Percentiles rank a stretch among this genome's conserved stretches.
phyloP scores from a whole-genome alignment of 2,113 vertebrate species.

The Nematolebias whitei region DNA sequence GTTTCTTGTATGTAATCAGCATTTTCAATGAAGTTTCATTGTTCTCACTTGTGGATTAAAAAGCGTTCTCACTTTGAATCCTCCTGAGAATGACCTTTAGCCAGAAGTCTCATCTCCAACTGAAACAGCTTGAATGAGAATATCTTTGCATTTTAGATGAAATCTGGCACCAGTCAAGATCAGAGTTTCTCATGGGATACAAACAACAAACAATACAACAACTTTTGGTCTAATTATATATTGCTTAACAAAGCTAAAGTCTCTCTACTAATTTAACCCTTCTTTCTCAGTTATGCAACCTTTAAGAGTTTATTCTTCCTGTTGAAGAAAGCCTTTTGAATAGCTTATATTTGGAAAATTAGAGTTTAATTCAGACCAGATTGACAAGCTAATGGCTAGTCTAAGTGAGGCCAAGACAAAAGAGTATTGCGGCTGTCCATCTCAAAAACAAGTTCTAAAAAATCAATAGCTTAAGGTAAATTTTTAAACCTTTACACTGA shows the following conservation, averaged over 20 bases:
- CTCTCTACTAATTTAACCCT: background rate
- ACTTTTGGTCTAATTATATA: constrained; percentile 3
- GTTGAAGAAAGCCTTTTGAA: background rate
- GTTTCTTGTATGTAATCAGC: no score
- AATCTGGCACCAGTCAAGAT: constrained; percentile 47
- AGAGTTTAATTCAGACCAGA: no score
- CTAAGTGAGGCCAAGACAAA: no score
- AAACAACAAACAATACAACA: constrained; percentile 10
- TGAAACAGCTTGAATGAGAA: constrained; percentile 26
- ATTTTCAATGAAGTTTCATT: no score
- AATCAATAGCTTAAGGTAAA: no score
- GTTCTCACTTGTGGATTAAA: constrained; percentile 18
- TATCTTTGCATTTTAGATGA: constrained; percentile 39
- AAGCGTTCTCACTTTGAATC: constrained; percentile 37
- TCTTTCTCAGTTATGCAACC: background rate
- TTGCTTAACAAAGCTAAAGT: constrained; percentile 15
- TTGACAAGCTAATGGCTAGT: no score
- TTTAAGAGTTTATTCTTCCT: background rate
- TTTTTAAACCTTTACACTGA: no score
- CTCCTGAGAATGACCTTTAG: constrained; percentile 58
- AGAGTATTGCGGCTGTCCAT: no score
- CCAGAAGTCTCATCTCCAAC: constrained; percentile 37
- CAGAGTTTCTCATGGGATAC: constrained; percentile 33
- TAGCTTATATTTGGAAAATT: no score
- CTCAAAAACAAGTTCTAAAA: no score